Conservation (phyloP, 1,140 invertebrate genomes). For the Piezodorus guildinii region DNA sequence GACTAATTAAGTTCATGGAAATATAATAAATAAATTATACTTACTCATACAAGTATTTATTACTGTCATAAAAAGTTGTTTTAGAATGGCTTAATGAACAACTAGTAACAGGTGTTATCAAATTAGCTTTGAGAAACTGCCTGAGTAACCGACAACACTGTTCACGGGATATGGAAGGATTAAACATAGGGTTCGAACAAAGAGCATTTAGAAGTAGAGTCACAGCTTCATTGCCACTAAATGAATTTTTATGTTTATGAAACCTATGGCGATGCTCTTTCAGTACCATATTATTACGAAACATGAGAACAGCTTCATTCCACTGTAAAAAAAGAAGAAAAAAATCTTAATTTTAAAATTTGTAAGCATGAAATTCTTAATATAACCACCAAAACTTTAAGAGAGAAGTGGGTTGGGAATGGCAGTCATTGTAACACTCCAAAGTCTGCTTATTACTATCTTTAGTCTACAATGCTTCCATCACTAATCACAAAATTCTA, state of each 20-base stretch:
- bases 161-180: conserved; percentile 1
- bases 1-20: too few species aligned
- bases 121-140: not conserved
- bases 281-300: not conserved
- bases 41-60: conserved; percentile 11
- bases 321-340: not conserved
- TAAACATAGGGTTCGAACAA: not conserved
- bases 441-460: too few species aligned
- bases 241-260: conserved; percentile 8
- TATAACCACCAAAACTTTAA: too few species aligned
- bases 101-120: not conserved
- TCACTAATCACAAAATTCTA: too few species aligned
- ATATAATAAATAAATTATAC: not conserved
- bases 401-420: too few species aligned
- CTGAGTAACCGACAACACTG: not conserved
- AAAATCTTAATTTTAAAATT: not conserved
- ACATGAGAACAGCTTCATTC: conserved; percentile 5
- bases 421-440: too few species aligned
- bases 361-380: too few species aligned
- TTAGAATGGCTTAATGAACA: not conserved
- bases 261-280: conserved; percentile 4
- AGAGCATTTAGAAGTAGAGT: not conserved
- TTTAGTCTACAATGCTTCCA: too few species aligned
- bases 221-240: not conserved
- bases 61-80: conserved; percentile 1